Base-by-base conservation (phyloP, 35 echinoderm and acorn worm species). In the Holothuria glaberrima region DNA sequence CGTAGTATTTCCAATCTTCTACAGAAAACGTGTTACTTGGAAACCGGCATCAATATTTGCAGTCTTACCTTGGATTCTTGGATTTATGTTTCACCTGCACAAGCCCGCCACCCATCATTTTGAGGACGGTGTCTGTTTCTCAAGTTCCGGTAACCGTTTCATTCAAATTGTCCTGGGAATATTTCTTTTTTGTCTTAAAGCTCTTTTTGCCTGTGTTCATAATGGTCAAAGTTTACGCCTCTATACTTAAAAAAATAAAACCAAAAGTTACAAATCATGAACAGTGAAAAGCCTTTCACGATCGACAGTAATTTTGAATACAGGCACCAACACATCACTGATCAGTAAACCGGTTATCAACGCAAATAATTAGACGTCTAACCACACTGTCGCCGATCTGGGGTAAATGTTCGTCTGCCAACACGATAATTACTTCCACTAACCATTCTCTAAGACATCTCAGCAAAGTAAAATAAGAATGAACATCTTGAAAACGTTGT, bases 401-500 rank as follows among this genome's bases (percentile, higher is more conserved):
- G n/a, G 44, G 4, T 46, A 10, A 46, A 46, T 5, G 44, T 46
- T 46, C 44, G 10, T 46, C 44, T 10, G 44, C 10, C 44, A 46
- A 46, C 44, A 4, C 44, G 44, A 46, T 5, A 10, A 46, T 10
- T 12, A 58, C 20, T 38, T 21, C 32, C 77, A 19, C 0, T 2
- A 20, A 12, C 32, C n/a, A n/a, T 12, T n/a, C 0, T 38, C 34
- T 35, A 58, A 81, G 36, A 81, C 34, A 10, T 46, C 44, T 4
- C 44, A 46, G 44, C 4, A 10, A 32, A 46, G 44, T 10, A 9
- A 22, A 81, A 45, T 81, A 50, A 35, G 77, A 48, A 26, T 60
- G 27, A 86, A 86, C 60, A 66, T 86, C 60, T 63, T 86, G 32
- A 66, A 63, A 36, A 86, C 82, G 6, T 13, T 60, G 21, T 36